Conservation (phyloP, 2,888 invertebrate genomes). For the Cheilosia soror region DNA sequence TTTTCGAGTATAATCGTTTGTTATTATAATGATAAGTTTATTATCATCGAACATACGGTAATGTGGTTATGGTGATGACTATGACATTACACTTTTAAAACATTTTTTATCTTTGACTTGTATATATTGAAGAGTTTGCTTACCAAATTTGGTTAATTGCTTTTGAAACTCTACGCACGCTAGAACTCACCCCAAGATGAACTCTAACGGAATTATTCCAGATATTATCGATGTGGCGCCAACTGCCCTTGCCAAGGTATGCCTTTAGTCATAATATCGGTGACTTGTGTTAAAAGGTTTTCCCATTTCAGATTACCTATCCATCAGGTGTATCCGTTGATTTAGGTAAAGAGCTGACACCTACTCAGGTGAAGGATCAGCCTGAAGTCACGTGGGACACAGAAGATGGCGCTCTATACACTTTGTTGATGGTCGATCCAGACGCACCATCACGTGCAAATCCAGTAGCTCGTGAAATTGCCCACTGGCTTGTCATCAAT, state of each 20-base stretch:
- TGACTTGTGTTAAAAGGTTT: background rate
- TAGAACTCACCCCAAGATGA: background rate
- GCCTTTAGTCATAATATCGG: background rate
- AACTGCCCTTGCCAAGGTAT: slow-evolving; percentile 79
- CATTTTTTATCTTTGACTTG: background rate
- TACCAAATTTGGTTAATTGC: background rate
- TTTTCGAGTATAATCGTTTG: background rate
- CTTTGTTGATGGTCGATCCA: slow-evolving; percentile 92
- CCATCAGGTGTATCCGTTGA: slow-evolving; percentile 84
- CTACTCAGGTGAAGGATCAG: slow-evolving; percentile 89
- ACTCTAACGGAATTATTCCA: slow-evolving; percentile 71
- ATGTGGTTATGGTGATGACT: background rate
- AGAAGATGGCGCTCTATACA: slow-evolving; percentile 86
- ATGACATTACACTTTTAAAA: background rate
- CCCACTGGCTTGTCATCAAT: slow-evolving; percentile 96
- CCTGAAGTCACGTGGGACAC: slow-evolving; percentile 89
- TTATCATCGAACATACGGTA: background rate
- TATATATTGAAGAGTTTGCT: background rate
- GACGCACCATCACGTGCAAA: slow-evolving; percentile 92
- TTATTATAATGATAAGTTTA: slow-evolving; percentile 16
- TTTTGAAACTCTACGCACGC: background rate
- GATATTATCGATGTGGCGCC: slow-evolving; percentile 68
- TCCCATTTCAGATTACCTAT: slow-evolving; percentile 77
- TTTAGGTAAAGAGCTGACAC: slow-evolving; percentile 90
- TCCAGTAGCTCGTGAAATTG: slow-evolving; percentile 94